phyloP scores from a whole-genome alignment of 2,113 vertebrate genomes.

The Phainopepla nitens region DNA sequence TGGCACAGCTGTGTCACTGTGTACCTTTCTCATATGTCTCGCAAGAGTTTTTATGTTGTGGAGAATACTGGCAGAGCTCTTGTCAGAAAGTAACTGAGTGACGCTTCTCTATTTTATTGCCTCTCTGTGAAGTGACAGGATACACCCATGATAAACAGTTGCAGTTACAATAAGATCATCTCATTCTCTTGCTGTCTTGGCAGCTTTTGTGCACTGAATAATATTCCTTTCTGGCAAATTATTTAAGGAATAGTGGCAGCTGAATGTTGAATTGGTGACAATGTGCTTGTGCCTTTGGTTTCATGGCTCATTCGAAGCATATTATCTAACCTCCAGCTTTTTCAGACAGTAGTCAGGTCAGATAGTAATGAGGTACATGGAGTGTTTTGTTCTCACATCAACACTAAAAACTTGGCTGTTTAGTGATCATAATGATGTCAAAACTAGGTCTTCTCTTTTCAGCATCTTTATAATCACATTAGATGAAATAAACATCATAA shows the following conservation, averaged over 20 bases:
- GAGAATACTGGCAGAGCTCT: conserved; percentile 15
- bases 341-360: background rate
- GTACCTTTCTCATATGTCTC: conserved; percentile 6
- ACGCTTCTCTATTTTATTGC: conserved; percentile 35
- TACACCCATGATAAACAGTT: conserved; percentile 34
- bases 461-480: background rate
- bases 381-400: background rate
- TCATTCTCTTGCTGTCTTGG: conserved; percentile 14
- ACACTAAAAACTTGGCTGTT: background rate
- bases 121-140: conserved; percentile 23
- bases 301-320: background rate
- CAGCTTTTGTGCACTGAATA: conserved; percentile 9
- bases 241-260: conserved; percentile 52
- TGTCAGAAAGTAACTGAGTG: conserved; percentile 4
- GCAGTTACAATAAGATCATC: conserved; percentile 28
- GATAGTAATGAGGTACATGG: background rate
- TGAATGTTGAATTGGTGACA: conserved; percentile 16
- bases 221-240: conserved; percentile 29
- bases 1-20: background rate
- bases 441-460: background rate
- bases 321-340: conserved; percentile 6
- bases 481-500: background rate
- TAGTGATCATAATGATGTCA: background rate
- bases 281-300: background rate
- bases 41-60: background rate